Base-by-base conservation (phyloP, 2,113 vertebrate genomes). In the Percina caprodes region DNA sequence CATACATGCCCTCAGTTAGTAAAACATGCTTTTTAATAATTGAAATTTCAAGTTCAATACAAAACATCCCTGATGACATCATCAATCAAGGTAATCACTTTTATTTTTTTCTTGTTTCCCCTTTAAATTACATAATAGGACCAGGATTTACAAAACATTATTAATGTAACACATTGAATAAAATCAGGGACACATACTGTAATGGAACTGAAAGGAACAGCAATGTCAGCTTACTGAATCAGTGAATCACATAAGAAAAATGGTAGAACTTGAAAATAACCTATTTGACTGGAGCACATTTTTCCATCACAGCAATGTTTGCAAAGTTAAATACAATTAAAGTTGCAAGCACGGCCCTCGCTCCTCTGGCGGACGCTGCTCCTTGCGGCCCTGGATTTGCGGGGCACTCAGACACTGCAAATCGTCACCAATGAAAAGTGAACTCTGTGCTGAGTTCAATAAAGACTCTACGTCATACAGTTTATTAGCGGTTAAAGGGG, bases 291-390 rank as follows among this genome's bases (percentile, higher is more conserved):
- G 7, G 33, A 58, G 52, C 26, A 16, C 11, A 52, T 42, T 55
- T 60, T 16, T 9, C 33, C 54, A 54, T 49, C 48, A 9, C 65
- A 6, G 1, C 19, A 3, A 0, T 63, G n/a, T 56, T 77, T 26
- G 54, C 26, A 39, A 30, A 26, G 24, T 55, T 33, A 70, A 84
- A 73, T 18, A 19, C n/a, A 59, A n/a, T n/a, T n/a, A n/a, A n/a
- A n/a, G n/a, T n/a, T n/a, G n/a, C n/a, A n/a, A n/a, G n/a, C n/a
- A n/a, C n/a, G n/a, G n/a, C n/a, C n/a, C n/a, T n/a, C n/a, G n/a
- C n/a, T n/a, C n/a, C n/a, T n/a, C n/a, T n/a, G n/a, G n/a, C n/a
- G n/a, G n/a, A n/a, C n/a, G n/a, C n/a, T n/a, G n/a, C n/a, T n/a
- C n/a, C n/a, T n/a, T n/a, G n/a, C n/a, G n/a, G n/a, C n/a, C n/a